Conservation (phyloP, 2,797 vertebrate species). For the Sebastes taczanowskii region DNA sequence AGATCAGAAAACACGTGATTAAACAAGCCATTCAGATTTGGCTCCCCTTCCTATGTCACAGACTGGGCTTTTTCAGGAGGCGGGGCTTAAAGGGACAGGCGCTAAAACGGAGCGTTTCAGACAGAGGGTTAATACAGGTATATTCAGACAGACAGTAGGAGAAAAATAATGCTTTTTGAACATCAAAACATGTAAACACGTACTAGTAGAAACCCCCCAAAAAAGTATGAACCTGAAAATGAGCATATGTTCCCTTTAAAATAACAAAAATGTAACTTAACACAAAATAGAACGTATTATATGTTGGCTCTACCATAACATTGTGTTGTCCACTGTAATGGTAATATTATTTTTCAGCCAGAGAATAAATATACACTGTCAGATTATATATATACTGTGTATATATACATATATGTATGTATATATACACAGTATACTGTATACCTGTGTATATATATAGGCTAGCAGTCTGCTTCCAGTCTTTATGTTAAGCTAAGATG, state of each 20-base stretch:
- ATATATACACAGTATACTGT: too few species aligned
- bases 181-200: background rate
- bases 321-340: background rate
- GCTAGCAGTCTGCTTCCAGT: background rate
- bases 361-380: background rate
- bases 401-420: too few species aligned
- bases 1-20: too few species aligned
- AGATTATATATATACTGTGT: background rate
- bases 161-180: too few species aligned
- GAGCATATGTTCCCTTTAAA: background rate
- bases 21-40: too few species aligned
- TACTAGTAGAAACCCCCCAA: background rate
- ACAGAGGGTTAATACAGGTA: background rate
- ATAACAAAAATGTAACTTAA: background rate
- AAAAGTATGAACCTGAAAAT: background rate
- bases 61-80: background rate
- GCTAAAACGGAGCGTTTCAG: background rate
- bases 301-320: background rate
- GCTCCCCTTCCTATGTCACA: too few species aligned
- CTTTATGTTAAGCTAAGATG: background rate
- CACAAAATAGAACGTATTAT: background rate
- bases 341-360: background rate
- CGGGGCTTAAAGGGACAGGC: background rate
- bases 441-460: too few species aligned
- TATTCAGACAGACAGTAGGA: too few species aligned